Percentiles rank a stretch among this genome's conserved stretches.
phyloP scores from a whole-genome alignment of 2,888 invertebrate genomes.

The Ormia ochracea region DNA sequence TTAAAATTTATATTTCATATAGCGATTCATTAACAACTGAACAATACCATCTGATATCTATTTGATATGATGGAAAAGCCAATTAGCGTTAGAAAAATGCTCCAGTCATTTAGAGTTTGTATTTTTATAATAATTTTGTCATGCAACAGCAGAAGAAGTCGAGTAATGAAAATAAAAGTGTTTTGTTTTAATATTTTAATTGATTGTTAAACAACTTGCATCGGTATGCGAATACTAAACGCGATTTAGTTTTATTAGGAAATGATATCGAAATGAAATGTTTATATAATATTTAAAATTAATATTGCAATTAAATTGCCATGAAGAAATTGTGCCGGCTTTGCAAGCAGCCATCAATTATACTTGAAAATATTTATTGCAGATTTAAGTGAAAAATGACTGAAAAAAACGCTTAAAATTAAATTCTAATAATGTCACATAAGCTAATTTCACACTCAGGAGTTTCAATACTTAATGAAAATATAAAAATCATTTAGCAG shows the following conservation, averaged over 20 bases:
- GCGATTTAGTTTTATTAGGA: neutral
- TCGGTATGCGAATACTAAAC: neutral
- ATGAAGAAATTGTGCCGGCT: too few species aligned
- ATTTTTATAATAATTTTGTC: neutral
- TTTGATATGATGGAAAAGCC: constrained; percentile 12
- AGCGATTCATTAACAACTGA: constrained; percentile 18
- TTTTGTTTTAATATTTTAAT: neutral
- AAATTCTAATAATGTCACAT: too few species aligned
- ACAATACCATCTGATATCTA: neutral
- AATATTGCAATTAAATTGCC: too few species aligned
- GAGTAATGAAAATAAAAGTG: neutral
- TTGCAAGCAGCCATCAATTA: too few species aligned
- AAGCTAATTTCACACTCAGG: too few species aligned
- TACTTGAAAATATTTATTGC: too few species aligned
- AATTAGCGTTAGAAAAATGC: constrained; percentile 31
- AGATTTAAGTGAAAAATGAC: too few species aligned
- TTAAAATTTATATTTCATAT: constrained; percentile 7
- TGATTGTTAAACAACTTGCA: neutral
- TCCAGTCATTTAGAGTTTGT: neutral
- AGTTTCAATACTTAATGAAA: too few species aligned
- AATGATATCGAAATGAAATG: neutral
- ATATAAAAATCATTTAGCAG: neutral
- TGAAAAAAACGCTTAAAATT: too few species aligned
- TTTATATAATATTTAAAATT: too few species aligned
- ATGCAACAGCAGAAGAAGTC: neutral